Base-by-base conservation (phyloP, 2,888 invertebrate species). In the Drosophila cognata region DNA sequence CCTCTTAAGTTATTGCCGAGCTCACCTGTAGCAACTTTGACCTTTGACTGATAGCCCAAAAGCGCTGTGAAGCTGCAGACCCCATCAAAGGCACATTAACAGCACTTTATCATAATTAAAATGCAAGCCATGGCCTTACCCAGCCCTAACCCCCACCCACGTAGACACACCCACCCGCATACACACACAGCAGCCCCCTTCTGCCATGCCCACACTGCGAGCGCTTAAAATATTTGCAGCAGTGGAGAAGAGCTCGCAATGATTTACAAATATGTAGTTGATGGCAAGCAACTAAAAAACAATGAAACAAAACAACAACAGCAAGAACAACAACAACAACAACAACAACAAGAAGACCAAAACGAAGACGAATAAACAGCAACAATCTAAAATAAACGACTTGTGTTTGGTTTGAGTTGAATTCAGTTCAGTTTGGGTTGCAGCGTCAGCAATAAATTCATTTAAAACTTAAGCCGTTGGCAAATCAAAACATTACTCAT, bases 401-500 rank as follows among this genome's bases (percentile, higher is more conserved):
- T 41, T 61, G 25, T 21, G 28, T 38, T 52, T 53, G n/a, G 29
- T 62, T 61, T 70, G 71, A 60, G 71, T 62, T 69, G 69, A 52
- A 43, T 65, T 61, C 31, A 43, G 73, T 63, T 69, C 52, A 31
- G 57, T 57, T 70, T 52, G 28, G 21, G 48, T 41, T 46, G 46
- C n/a, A 48, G 60, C 31, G 43, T 58, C 28, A 64, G 71, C 82
- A 78, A 85, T 88, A 77, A 88, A 85, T 85, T 79, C 75, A 81
- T 88, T 86, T 68, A 71, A 77, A 68, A 73, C 87, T 78, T 83
- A 84, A 84, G 84, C 80, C 84, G 77, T 77, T 86, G 84, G 88
- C 81, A 74, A 83, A 85, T 86, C 78, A 84, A 88, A 79, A 89
- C 89, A 87, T 87, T 87, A 87, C 89, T 87, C 87, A 87, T 87